phyloP scores from a whole-genome alignment of 2,113 vertebrate genomes.

The Podarcis cretensis region DNA sequence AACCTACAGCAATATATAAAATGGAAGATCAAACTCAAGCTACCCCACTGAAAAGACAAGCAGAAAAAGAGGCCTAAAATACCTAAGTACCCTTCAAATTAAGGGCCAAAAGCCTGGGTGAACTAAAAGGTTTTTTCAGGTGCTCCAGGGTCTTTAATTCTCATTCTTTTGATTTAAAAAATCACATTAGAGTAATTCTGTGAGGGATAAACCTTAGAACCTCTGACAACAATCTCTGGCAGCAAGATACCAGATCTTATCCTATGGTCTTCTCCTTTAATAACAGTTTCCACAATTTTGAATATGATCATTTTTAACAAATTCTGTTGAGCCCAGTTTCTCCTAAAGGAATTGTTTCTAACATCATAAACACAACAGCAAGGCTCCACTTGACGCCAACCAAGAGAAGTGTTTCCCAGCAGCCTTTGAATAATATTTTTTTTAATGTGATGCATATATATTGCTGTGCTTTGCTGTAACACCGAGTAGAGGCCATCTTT shows the following conservation, averaged over 20 bases:
- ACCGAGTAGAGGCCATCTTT: neutral
- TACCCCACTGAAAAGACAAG: too few species aligned
- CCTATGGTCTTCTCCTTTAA: neutral
- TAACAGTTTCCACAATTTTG: neutral
- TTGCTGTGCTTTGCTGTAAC: neutral
- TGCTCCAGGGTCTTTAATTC: neutral
- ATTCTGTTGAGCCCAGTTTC: neutral
- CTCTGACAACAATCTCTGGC: neutral
- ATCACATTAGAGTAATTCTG: neutral
- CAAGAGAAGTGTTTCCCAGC: neutral
- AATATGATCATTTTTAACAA: neutral
- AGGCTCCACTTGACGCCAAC: neutral
- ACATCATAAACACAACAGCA: neutral
- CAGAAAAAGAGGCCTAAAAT: too few species aligned
- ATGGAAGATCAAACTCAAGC: too few species aligned
- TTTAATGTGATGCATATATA: too few species aligned
- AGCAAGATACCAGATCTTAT: neutral
- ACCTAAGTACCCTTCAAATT: too few species aligned
- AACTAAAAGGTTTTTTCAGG: too few species aligned
- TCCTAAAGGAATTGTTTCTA: neutral
- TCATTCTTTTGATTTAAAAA: neutral
- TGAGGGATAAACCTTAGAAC: neutral
- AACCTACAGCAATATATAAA: too few species aligned
- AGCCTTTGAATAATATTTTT: neutral
- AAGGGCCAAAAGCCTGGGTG: neutral